A percentile compares a stretch with the other conserved stretches of the same genome.
Conservation (phyloP, 2,113 vertebrate species). For the Empidonax traillii region DNA sequence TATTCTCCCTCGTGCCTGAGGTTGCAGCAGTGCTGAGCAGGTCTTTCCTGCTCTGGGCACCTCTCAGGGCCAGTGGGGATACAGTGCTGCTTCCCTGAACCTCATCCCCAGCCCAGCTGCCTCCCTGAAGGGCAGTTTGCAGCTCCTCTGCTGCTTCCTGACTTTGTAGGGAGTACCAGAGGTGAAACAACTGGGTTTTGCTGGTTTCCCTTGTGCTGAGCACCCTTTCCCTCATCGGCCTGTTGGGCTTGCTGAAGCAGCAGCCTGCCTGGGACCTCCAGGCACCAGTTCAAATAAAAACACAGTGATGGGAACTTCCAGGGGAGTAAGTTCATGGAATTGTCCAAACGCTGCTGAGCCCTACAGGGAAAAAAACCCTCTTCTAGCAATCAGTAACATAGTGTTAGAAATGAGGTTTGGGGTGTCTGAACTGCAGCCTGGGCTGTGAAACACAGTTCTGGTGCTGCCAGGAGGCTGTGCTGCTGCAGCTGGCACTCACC, state of each 20-base stretch:
- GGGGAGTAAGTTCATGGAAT: not conserved
- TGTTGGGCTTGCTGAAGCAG: not conserved
- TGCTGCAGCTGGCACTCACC: not conserved
- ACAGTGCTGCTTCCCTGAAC: not conserved
- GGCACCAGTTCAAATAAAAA: not conserved
- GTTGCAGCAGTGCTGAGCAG: not conserved
- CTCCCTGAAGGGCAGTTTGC: not conserved
- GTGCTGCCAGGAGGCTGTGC: fast-evolving
- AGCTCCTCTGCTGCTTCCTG: not conserved
- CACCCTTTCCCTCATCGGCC: not conserved
- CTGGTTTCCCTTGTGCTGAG: not conserved
- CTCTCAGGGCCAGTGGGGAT: not conserved
- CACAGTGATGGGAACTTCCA: not conserved
- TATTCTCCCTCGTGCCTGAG: not conserved
- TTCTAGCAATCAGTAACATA: fast-evolving
- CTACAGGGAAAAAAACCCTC: fast-evolving
- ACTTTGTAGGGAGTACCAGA: not conserved
- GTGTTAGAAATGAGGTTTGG: not conserved
- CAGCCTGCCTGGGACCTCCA: not conserved
- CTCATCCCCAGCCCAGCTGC: not conserved
- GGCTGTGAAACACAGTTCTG: not conserved
- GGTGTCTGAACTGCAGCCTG: not conserved
- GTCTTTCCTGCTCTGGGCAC: not conserved
- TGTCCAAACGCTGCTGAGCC: not conserved
- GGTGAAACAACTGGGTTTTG: not conserved